phyloP scores from a whole-genome alignment of 2,113 vertebrate genomes.

The Eolophus roseicapilla region DNA sequence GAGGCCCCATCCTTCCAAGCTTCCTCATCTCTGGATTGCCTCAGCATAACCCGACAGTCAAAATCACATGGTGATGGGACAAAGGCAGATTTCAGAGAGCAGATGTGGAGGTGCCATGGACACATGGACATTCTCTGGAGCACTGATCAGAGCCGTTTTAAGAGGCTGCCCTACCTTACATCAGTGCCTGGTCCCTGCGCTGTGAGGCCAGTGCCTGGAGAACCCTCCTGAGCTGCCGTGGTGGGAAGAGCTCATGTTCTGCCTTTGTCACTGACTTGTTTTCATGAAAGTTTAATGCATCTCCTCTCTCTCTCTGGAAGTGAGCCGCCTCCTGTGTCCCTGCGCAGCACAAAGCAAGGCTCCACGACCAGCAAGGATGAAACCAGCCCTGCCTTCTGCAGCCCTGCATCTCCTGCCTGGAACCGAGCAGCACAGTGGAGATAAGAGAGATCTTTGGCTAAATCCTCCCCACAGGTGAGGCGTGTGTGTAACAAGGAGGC shows the following conservation, averaged over 20 bases:
- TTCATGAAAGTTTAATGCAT: constrained; percentile 60
- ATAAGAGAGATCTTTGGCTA: neutral
- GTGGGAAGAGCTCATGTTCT: constrained; percentile 34
- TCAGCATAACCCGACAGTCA: neutral
- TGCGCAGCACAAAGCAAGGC: neutral
- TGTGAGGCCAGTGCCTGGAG: neutral
- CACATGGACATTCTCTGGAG: neutral
- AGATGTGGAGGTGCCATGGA: neutral
- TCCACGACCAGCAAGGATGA: neutral
- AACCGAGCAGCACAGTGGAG: neutral
- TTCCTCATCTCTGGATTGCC: neutral
- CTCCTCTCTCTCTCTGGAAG: constrained; percentile 18
- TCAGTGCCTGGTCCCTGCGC: neutral
- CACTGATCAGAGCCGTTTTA: neutral
- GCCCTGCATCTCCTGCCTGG: neutral
- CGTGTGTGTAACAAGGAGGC: neutral
- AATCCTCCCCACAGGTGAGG: neutral
- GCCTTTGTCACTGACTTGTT: constrained; percentile 51
- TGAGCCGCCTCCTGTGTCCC: neutral
- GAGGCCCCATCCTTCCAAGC: neutral
- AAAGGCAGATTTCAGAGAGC: neutral
- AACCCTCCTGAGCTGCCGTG: neutral
- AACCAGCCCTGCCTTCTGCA: neutral
- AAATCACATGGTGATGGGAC: neutral
- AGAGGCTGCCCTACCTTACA: neutral